phyloP scores from a whole-genome alignment of 2,888 invertebrate species.

The Drosophila rellima region DNA sequence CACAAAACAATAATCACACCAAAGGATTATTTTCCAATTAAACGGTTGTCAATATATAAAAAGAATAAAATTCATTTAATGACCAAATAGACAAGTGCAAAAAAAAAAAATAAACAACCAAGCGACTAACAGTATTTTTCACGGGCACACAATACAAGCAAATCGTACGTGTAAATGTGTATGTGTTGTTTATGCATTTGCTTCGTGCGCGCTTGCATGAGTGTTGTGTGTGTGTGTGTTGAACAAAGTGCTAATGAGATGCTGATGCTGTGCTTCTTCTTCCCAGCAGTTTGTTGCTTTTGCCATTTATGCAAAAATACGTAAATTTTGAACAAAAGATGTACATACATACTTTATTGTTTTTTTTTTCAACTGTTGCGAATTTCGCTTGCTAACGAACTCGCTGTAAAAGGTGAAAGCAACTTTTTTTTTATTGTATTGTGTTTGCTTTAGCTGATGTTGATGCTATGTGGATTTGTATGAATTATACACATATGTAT shows the following conservation, averaged over 20 bases:
- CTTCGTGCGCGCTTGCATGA: not conserved
- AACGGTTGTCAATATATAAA: slow-evolving; percentile 56
- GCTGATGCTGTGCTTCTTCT: slow-evolving; percentile 49
- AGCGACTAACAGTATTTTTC: slow-evolving; percentile 75
- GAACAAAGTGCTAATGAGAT: slow-evolving; percentile 77
- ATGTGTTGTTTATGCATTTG: slow-evolving; percentile 39
- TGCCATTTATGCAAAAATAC: slow-evolving; percentile 78
- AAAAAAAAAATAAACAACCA: slow-evolving; percentile 25
- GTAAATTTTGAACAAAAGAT: slow-evolving; percentile 75
- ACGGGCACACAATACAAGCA: slow-evolving; percentile 59
- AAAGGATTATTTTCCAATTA: slow-evolving; percentile 69
- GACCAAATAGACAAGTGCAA: slow-evolving; percentile 38
- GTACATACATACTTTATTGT: slow-evolving; percentile 62
- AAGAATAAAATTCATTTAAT: slow-evolving; percentile 67
- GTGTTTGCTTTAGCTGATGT: slow-evolving; percentile 25
- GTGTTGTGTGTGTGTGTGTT: slow-evolving; percentile 24
- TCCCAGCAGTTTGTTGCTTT: slow-evolving; percentile 69
- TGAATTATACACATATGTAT: slow-evolving; percentile 22
- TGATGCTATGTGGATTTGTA: slow-evolving; percentile 47
- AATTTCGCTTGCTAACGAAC: slow-evolving; percentile 62
- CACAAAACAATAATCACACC: slow-evolving; percentile 9
- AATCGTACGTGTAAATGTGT: slow-evolving; percentile 18
- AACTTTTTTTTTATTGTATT: slow-evolving; percentile 40
- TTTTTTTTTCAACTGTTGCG: slow-evolving; percentile 62
- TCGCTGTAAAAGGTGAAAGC: slow-evolving; percentile 74